These are phyloP conservation scores for Phlogophora meticulosa DNA, from an alignment of 2,888 invertebrate genomes.

Conservation along the genomic window DNA sequence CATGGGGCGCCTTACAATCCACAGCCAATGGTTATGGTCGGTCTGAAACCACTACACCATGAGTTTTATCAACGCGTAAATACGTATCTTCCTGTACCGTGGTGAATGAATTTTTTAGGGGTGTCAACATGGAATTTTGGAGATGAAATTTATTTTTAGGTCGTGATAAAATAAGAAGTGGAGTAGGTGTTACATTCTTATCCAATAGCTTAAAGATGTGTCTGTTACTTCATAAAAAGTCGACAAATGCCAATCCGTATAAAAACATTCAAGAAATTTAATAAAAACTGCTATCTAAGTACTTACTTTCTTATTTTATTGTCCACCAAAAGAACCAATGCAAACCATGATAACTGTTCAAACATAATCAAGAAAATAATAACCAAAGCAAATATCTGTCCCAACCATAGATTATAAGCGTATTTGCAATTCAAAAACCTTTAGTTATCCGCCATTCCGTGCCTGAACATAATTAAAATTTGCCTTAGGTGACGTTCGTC, in stretches of 20 bases:
- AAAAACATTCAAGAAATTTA: too few species aligned
- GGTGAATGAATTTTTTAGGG: conserved; percentile 6
- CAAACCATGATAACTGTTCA: conserved; percentile 15
- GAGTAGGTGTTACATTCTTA: not conserved
- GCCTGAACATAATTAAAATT: conserved; percentile 83
- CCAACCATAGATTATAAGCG: conserved; percentile 55
- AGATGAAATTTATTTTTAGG: not conserved
- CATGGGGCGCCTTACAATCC: conserved; percentile 63
- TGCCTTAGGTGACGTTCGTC: conserved; percentile 79
- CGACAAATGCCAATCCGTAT: too few species aligned
- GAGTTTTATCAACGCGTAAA: conserved; percentile 49
- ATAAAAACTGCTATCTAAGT: too few species aligned
- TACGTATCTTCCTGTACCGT: conserved; percentile 20
- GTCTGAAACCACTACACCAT: conserved; percentile 44
- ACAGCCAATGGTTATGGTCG: conserved; percentile 52
- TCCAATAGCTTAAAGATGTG: not conserved
- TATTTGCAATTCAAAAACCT: conserved; percentile 67
- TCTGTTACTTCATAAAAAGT: not conserved
- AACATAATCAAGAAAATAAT: conserved; percentile 45
- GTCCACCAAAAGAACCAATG: not conserved
- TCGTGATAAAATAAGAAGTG: not conserved
- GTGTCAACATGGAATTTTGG: not conserved
- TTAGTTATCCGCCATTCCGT: conserved; percentile 65
- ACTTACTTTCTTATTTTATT: not conserved
- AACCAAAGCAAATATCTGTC: conserved; percentile 42